Evolutionary conservation across 2,888 invertebrate genomes (phyloP).

Genomic region (Cephus pygmeus): DNA sequence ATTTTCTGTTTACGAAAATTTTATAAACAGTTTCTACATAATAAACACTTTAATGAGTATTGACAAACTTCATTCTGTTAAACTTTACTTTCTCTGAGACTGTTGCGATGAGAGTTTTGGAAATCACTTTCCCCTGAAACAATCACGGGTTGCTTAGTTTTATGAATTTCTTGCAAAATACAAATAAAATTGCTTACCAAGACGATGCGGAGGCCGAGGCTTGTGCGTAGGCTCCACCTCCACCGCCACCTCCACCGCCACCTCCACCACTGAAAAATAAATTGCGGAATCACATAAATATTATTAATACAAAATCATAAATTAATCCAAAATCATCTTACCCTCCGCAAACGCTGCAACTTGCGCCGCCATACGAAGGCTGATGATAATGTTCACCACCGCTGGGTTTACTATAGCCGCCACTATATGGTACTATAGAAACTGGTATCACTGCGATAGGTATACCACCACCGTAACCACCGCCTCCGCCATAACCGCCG

Average conservation of each 20-base stretch:
- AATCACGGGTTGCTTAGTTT: not conserved
- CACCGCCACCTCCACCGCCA: conserved; percentile 29
- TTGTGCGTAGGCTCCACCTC: conserved; percentile 40
- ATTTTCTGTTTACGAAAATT: no score
- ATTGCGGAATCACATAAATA: not conserved
- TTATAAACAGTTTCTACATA: no score
- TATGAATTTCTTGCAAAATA: not conserved
- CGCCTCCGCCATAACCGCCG: conserved; percentile 20
- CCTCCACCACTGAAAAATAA: conserved; percentile 14
- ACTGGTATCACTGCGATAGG: conserved; percentile 24
- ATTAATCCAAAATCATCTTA: not conserved
- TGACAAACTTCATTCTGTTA: no score
- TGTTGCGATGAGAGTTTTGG: no score
- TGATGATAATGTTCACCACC: conserved; percentile 22
- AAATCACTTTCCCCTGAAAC: conserved; percentile 6
- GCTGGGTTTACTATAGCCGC: not conserved
- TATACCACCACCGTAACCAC: conserved; percentile 1
- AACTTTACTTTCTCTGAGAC: no score
- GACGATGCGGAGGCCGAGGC: conserved; percentile 45
- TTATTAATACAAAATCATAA: not conserved
- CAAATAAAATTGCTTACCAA: conserved; percentile 33
- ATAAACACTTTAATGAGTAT: no score
- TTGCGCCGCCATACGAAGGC: conserved; percentile 13
- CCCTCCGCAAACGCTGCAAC: conserved; percentile 34
- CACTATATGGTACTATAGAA: conserved; percentile 23